Evolutionary conservation across 2,888 invertebrate genomes (phyloP), one percentile per base, ranked within the genome.

Genomic region (Barypeithes pellucidus): DNA sequence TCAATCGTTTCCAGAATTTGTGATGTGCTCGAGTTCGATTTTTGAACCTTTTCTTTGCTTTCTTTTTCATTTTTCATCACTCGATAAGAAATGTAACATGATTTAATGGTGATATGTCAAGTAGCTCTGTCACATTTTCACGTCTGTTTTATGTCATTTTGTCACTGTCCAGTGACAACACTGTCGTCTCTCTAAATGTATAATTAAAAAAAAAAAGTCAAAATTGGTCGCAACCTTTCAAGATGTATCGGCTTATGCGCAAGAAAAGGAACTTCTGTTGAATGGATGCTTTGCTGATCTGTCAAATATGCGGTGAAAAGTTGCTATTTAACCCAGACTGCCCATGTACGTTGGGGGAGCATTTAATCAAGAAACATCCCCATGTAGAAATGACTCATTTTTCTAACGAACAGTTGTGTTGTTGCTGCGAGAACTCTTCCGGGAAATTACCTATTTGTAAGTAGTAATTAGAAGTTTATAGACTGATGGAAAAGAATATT

Each of bases 291-390:
- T 62, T 18, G 24, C 50, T 79, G 57, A 73, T 70, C 77, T 84
- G 84, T 75, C 80, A 80, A 77, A 78, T 84, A 77, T 84, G 84
- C 75, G 82, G 82, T 20, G 81, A 82, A 57, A 77, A 79, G 72
- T 75, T 84, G 33, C 39, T 63, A 29, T 82, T 83, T 72, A 79
- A 79, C 63, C 80, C 81, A 22, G 75, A 79, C 66, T 76, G 63
- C 50, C 75, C 77, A 24, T 76, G 77, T 61, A 75, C 79, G 41
- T 80, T 85, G 61, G 85, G 84, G 4, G 79, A 80, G 63, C 85
- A 85, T 76, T 77, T 85, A 7, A 57, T 84, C 8, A 72, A 77
- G 57, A 80, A 80, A 39, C 85, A 85, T 76, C 83, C 84, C 9
- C 75, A 82, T n/a, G 65, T 78, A 12, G 78, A 79, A 62, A 77